A percentile compares a stretch with the other conserved stretches of the same genome.
phyloP scores from a whole-genome alignment of 2,888 invertebrate species.

The Phyllotreta striolata region DNA sequence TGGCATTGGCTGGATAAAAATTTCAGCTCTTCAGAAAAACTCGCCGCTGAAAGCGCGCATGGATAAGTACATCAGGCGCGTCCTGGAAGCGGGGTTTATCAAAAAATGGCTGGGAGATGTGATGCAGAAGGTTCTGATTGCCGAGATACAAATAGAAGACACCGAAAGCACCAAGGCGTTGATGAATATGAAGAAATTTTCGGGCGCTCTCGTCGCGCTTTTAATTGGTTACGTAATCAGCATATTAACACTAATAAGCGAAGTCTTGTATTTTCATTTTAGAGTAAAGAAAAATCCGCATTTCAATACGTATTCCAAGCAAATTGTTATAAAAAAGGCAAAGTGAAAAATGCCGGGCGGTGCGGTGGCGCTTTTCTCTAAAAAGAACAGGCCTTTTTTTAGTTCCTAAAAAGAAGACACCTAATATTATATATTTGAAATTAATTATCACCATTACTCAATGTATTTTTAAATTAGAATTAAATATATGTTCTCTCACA shows the following conservation, averaged over 20 bases:
- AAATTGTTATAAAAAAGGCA: slow-evolving; percentile 33
- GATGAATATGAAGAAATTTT: slow-evolving; percentile 80
- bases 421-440: too few species aligned
- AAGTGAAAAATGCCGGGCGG: slow-evolving; percentile 13
- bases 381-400: too few species aligned
- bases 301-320: slow-evolving; percentile 72
- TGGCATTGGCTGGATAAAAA: too few species aligned
- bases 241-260: slow-evolving; percentile 66
- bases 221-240: slow-evolving; percentile 73
- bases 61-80: slow-evolving; percentile 71
- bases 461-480: too few species aligned
- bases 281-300: slow-evolving; percentile 72
- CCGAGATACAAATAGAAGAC: slow-evolving; percentile 60
- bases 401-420: too few species aligned
- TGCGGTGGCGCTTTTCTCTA: too few species aligned
- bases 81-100: slow-evolving; percentile 79
- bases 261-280: slow-evolving; percentile 73
- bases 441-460: too few species aligned
- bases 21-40: slow-evolving; percentile 77
- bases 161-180: slow-evolving; percentile 71
- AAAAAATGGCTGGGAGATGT: slow-evolving; percentile 82
- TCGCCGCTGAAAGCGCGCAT: slow-evolving; percentile 77
- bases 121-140: slow-evolving; percentile 68
- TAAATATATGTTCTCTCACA: too few species aligned
- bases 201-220: slow-evolving; percentile 79